phyloP scores from a whole-genome alignment of 2,888 invertebrate genomes.

The Meteorus colon region DNA sequence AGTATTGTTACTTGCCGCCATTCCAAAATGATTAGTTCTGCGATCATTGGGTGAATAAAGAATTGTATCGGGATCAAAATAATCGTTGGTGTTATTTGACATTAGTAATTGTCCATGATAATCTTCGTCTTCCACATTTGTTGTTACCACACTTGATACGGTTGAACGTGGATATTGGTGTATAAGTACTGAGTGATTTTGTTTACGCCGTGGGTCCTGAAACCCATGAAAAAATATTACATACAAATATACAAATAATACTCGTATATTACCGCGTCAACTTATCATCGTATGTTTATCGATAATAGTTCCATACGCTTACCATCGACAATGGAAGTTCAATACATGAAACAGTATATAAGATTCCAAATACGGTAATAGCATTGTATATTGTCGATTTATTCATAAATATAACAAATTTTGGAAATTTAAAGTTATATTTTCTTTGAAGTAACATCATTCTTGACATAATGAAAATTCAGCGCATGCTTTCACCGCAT shows the following conservation, averaged over 20 bases:
- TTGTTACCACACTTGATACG: too few species aligned
- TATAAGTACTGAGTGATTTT: not conserved
- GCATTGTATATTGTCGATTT: too few species aligned
- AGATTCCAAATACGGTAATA: not conserved
- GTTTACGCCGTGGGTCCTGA: not conserved
- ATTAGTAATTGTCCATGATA: not conserved
- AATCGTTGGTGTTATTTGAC: conserved; percentile 25
- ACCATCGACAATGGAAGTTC: not conserved
- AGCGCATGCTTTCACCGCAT: not conserved
- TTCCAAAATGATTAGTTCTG: not conserved
- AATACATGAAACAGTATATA: not conserved
- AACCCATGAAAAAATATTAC: not conserved
- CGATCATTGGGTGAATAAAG: conserved; percentile 25
- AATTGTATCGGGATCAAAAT: conserved; percentile 43
- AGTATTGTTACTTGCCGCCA: not conserved
- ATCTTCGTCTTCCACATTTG: conserved; percentile 1
- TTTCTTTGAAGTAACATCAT: not conserved
- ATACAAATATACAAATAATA: not conserved
- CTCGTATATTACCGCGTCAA: not conserved
- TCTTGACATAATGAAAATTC: not conserved
- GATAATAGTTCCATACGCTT: not conserved
- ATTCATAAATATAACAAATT: not conserved
- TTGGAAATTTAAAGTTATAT: not conserved
- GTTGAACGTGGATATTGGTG: not conserved
- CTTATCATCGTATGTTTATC: not conserved